Percentiles rank a stretch among this genome's conserved stretches.
These are phyloP conservation scores for Pempheris klunzingeri DNA, from an alignment of 2,797 vertebrate genomes.

Conservation along the genomic window DNA sequence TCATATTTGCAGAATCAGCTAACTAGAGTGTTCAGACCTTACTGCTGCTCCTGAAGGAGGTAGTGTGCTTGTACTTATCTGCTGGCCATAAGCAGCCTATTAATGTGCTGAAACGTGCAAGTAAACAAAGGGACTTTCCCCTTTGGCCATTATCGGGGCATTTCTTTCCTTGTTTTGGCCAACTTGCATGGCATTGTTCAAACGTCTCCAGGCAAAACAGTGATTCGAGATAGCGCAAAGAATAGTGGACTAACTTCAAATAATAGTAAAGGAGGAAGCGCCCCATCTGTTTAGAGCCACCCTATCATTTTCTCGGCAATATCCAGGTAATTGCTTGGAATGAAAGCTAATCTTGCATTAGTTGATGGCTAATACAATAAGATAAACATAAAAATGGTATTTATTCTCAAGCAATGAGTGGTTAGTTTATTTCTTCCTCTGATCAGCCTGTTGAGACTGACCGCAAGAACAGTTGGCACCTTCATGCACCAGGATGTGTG, in stretches of 20 bases:
- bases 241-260: constrained; percentile 20
- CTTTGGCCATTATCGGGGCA: constrained; percentile 33
- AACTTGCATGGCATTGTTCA: constrained; percentile 55
- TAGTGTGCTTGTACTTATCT: constrained; percentile 43
- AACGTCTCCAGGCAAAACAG: constrained; percentile 43
- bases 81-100: constrained; percentile 5
- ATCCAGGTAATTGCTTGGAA: neutral
- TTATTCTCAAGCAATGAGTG: neutral
- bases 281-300: neutral
- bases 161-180: constrained; percentile 68
- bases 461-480: constrained; percentile 46
- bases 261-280: neutral
- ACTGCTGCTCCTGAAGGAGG: neutral
- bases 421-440: neutral
- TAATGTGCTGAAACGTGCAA: constrained; percentile 58
- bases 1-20: no score
- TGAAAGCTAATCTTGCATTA: neutral
- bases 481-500: constrained; percentile 59
- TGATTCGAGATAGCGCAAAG: constrained; percentile 44
- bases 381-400: neutral
- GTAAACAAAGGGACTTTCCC: constrained; percentile 73
- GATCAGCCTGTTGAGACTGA: constrained; percentile 23
- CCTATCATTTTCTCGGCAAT: neutral
- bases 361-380: neutral
- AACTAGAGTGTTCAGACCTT: neutral